Base-by-base conservation (phyloP, 1,140 invertebrate genomes). In the Neotoxoptera formosana region DNA sequence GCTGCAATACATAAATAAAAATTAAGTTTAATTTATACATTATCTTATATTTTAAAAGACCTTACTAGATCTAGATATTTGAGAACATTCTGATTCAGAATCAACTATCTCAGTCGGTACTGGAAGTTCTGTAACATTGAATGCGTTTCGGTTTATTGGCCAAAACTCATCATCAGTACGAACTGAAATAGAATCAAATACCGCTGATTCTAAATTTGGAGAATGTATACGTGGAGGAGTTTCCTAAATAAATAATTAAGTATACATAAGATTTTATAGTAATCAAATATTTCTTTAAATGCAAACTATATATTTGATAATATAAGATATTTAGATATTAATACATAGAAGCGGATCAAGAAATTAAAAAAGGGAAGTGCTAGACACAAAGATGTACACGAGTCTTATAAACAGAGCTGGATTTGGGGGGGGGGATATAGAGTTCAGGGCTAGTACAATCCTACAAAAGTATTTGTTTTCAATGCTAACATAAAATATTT, bases 141-240 rank as follows among this genome's bases (percentile, higher is more conserved):
- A 56, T 53, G 76, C 4, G 48, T 93, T 93, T 86, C 34, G 81
- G 56, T 45, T 86, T 17, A 84, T 45, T 53, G 91, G 51, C 17
- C 86, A 53, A 41, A 84, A 17, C 9, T 30, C 48, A 60, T 81
- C 48, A 93, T 93, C 91, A 51, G 60, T 21, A n/a, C 51, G 91
- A 93, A 81, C 17, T n/a, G 20, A n/a, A 86, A 84, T 53, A 53
- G 91, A 48, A 84, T 86, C 36, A n/a, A 45, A 56, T 30, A 86
- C 8, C 34, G 7, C 48, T 7, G 45, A n/a, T 60, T 93, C 91
- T 86, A 9, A 56, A 45, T 25, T 86, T 51, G 91, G 91, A 23
- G 91, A 56, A 56, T 14, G 48, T 21, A 45, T 8, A 56, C 81
- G 81, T 93, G 91, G 91, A 56, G 91, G 91, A 20, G 91, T 93